Evolutionary conservation across 2,888 invertebrate species (phyloP), one percentile per base, ranked within the genome.

Genomic region (Ametastegia equiseti): DNA sequence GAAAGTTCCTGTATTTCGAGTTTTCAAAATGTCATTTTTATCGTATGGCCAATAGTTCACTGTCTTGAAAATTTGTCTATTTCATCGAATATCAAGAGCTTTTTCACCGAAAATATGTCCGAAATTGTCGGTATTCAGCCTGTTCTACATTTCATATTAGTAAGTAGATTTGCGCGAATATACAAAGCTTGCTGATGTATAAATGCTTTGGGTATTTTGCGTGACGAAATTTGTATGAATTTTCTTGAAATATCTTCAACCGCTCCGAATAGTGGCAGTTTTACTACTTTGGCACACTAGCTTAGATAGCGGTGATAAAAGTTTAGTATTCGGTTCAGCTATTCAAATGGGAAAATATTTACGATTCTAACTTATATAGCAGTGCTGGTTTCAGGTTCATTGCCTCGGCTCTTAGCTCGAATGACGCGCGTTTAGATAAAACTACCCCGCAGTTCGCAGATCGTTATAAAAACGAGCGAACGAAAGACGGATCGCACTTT

Each of bases 391-490:
- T 73, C 50, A 73, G 54, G 39, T 50, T 75, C 75, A 75, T 75
- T 75, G 75, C 75, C 75, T 54, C 50, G 23, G 75, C 75, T 75
- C 75, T 75, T 23, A 19, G 54, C n/a, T 23, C 36, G 75, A 54
- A 15, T 54, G 36, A 54, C 75, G 71, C 75, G 71, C 75, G 30
- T 33, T 75, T 23, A 75, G 54, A 50, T 71, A 71, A 71, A 30
- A 45, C 71, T 9, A 45, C 71, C 30, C 15, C 5, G n/a, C n/a
- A 45, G 23, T 71, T 71, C 15, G 45, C 42, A 71, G 13, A 45
- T 71, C 71, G 30, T 71, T 71, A 54, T 11, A n/a, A n/a, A n/a
- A n/a, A n/a, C n/a, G 1, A 63, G n/a, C 19, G 13, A 42, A 42
- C 13, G 23, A 42, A 42, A 42, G 15, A 23, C 1, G 33, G 69